These are phyloP conservation scores for Coreoperca whiteheadi DNA, from an alignment of 2,113 vertebrate species.

Conservation along the genomic window DNA sequence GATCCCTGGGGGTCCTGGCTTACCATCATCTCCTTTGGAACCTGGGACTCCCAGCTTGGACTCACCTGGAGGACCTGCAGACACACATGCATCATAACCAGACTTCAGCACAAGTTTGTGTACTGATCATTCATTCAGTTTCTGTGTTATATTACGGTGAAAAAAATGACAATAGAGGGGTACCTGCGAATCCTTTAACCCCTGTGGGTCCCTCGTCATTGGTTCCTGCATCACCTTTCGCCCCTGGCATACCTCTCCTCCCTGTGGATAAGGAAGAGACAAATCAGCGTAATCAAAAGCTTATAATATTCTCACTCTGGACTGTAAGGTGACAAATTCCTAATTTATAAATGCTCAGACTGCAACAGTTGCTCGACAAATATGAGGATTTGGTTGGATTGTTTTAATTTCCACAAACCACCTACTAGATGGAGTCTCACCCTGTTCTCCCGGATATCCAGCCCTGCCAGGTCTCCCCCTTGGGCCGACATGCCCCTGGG, in stretches of 20 bases:
- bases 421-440: constrained; percentile 66
- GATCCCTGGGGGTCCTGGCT: constrained; percentile 79
- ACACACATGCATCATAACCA: constrained; percentile 20
- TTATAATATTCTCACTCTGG: neutral
- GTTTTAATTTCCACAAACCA: neutral
- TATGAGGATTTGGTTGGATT: neutral
- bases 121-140: neutral
- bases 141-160: neutral
- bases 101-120: neutral
- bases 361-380: neutral
- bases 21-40: constrained; percentile 83
- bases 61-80: constrained; percentile 86
- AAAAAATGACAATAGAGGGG: neutral
- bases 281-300: neutral
- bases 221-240: constrained; percentile 75
- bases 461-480: constrained; percentile 81
- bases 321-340: neutral
- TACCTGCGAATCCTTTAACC: constrained; percentile 84
- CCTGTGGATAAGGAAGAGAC: constrained; percentile 60
- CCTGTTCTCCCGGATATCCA: constrained; percentile 89
- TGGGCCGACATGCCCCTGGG: constrained; percentile 79
- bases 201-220: constrained; percentile 79
- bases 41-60: constrained; percentile 83
- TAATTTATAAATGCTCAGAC: neutral
- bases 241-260: constrained; percentile 73